These are phyloP conservation scores for Piaya cayana DNA, from an alignment of 2,113 vertebrate species.

Conservation along the genomic window DNA sequence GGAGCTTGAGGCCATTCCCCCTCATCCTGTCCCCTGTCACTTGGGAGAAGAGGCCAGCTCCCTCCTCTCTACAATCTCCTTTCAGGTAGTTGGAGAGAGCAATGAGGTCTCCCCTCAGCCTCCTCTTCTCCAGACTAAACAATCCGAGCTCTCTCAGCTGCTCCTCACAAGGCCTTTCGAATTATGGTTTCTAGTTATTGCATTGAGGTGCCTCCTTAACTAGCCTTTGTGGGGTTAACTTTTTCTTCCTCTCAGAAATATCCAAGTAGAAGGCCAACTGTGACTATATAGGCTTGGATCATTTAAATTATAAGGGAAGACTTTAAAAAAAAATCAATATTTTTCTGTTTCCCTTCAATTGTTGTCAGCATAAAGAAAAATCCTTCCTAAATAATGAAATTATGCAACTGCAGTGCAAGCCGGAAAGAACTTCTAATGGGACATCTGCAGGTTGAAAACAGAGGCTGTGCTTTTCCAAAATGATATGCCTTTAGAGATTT, in stretches of 20 bases:
- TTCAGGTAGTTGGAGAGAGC: too few species aligned
- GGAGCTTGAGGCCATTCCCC: too few species aligned
- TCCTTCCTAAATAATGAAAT: neutral
- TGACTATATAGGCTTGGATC: neutral
- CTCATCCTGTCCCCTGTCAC: too few species aligned
- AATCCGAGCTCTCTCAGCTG: too few species aligned
- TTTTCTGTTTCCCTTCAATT: neutral
- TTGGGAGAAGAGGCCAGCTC: too few species aligned
- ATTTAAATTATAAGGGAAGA: neutral
- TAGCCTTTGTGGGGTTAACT: neutral
- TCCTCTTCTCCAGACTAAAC: too few species aligned
- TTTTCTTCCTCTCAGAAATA: neutral
- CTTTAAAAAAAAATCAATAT: neutral
- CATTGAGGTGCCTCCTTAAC: neutral
- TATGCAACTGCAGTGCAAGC: fast-evolving
- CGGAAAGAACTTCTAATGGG: neutral
- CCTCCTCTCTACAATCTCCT: too few species aligned
- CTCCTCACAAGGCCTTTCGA: too few species aligned
- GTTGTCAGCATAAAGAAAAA: neutral
- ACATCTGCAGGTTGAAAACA: neutral
- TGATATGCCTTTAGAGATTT: neutral
- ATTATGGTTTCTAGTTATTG: fast-evolving
- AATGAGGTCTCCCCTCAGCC: too few species aligned
- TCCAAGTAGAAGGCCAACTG: neutral
- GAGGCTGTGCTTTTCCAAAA: neutral